A percentile compares a stretch with the other conserved stretches of the same genome.
phyloP scores from a whole-genome alignment of 2,113 vertebrate species.

The Dasyprocta punctata region DNA sequence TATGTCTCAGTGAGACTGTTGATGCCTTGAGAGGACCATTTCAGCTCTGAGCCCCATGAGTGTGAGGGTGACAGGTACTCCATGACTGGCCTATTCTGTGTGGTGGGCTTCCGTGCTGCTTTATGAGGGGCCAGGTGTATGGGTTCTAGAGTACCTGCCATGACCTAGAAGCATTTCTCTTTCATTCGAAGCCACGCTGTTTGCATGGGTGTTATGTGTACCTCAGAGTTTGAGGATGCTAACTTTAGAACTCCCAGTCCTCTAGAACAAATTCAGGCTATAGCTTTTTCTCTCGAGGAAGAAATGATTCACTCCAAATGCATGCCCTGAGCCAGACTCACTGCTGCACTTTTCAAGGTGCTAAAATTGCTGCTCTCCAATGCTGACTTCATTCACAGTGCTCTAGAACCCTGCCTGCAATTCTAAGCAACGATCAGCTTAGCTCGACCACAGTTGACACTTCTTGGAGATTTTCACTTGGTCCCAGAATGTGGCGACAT shows the following conservation, averaged over 20 bases:
- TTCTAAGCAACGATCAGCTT: slow-evolving; percentile 69
- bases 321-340: slow-evolving; percentile 81
- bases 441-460: slow-evolving; percentile 67
- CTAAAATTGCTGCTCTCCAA: slow-evolving; percentile 78
- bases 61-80: slow-evolving; percentile 54
- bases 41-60: slow-evolving; percentile 61
- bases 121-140: slow-evolving; percentile 59
- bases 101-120: slow-evolving; percentile 71
- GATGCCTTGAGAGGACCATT: slow-evolving; percentile 64
- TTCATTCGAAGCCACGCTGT: slow-evolving; percentile 70
- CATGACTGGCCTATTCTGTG: slow-evolving; percentile 52
- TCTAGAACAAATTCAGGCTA: slow-evolving; percentile 64
- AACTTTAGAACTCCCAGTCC: slow-evolving; percentile 47
- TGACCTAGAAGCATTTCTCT: slow-evolving; percentile 52
- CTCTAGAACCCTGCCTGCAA: slow-evolving; percentile 72
- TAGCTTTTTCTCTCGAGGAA: slow-evolving; percentile 69
- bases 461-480: slow-evolving; percentile 71
- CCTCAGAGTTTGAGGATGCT: slow-evolving; percentile 67
- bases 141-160: slow-evolving; percentile 72
- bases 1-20: slow-evolving; percentile 58
- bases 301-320: slow-evolving; percentile 70
- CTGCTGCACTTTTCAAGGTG: slow-evolving; percentile 80
- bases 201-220: slow-evolving; percentile 71
- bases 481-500: slow-evolving; percentile 77
- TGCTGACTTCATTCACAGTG: slow-evolving; percentile 65